Percentiles rank a stretch among this genome's conserved stretches.
Conservation (phyloP, 2,113 vertebrate genomes). For the Thymallus thymallus region DNA sequence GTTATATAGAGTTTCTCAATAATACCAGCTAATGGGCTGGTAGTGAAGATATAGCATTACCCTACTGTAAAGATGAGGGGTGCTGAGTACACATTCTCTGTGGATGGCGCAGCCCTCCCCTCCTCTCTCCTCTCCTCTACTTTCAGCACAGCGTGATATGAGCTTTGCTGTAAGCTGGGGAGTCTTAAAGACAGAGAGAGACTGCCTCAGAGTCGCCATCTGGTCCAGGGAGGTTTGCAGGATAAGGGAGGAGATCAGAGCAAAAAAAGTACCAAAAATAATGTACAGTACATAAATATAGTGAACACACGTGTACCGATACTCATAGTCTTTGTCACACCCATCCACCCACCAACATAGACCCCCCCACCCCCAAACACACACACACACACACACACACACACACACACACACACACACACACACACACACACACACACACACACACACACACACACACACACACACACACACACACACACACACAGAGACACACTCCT, state of each 20-base stretch:
- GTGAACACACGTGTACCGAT: too few relatives aligned
- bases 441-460: too few relatives aligned
- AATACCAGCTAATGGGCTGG: slow-evolving; percentile 23
- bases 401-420: not conserved
- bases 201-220: slow-evolving; percentile 26
- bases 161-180: slow-evolving; percentile 22
- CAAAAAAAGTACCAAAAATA: not conserved
- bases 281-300: not conserved
- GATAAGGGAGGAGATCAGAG: not conserved
- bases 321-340: not conserved
- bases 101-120: not conserved
- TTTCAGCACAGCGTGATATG: slow-evolving; percentile 16
- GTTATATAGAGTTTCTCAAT: slow-evolving; percentile 39
- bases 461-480: not conserved
- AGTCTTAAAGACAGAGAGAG: slow-evolving; percentile 31
- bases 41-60: slow-evolving; percentile 30
- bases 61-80: slow-evolving; percentile 18
- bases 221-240: slow-evolving; percentile 16
- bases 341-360: not conserved
- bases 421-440: too few relatives aligned
- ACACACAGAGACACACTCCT: slow-evolving; percentile 16
- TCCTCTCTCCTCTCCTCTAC: not conserved
- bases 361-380: not conserved
- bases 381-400: not conserved
- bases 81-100: slow-evolving; percentile 31